Percentiles rank a stretch among this genome's conserved stretches.
Conservation (phyloP, 2,888 invertebrate species). For the Flabesymbios commensalis region DNA sequence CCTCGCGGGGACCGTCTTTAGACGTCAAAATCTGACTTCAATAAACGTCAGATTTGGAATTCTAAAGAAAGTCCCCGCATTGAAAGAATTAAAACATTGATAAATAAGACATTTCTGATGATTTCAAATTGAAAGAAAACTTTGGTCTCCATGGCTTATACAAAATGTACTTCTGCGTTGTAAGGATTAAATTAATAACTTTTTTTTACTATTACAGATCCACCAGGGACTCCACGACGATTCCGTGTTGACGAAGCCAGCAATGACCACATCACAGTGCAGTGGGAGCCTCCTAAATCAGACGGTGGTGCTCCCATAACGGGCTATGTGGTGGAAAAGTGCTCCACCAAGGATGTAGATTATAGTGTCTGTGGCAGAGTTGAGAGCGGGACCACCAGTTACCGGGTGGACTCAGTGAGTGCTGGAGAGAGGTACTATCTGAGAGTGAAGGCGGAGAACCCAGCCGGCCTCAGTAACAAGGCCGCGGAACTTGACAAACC, state of each 20-base stretch:
- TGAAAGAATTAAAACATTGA: no score
- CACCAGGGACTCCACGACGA: conserved; percentile 15
- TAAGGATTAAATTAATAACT: not conserved
- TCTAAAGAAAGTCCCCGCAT: not conserved
- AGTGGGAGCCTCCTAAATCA: conserved; percentile 12
- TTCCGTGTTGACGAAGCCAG: conserved; percentile 14
- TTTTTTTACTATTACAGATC: conserved; percentile 3
- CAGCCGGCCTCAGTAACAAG: conserved; percentile 69
- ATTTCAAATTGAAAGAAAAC: no score
- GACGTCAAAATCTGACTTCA: no score
- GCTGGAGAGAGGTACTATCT: conserved; percentile 70
- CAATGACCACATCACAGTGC: conserved; percentile 8
- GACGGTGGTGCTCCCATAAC: conserved; percentile 8
- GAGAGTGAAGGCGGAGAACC: conserved; percentile 81
- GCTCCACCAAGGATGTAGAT: conserved; percentile 8
- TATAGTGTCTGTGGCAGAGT: conserved; percentile 10
- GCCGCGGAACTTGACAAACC: conserved; percentile 76
- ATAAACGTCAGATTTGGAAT: not conserved
- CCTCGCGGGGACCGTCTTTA: no score
- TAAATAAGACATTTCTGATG: no score
- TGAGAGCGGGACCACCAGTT: not conserved
- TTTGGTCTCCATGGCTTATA: no score
- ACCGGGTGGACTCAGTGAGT: conserved; percentile 12
- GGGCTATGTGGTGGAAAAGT: conserved; percentile 20
- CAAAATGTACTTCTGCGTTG: no score